phyloP scores from a whole-genome alignment of 2,888 invertebrate species.

The Polietes domitor region DNA sequence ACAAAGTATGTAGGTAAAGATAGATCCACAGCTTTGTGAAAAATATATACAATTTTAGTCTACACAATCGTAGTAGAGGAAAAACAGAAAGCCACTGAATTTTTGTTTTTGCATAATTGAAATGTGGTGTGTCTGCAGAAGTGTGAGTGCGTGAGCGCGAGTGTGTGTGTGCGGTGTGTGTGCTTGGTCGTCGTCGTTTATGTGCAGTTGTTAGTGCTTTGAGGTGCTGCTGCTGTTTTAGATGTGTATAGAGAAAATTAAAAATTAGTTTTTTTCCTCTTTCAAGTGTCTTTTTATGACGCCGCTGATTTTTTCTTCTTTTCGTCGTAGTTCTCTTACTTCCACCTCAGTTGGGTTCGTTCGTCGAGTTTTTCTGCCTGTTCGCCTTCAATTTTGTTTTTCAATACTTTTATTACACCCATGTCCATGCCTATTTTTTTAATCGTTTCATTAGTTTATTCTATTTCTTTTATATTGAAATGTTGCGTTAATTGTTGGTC shows the following conservation, averaged over 20 bases:
- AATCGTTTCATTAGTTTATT: slow-evolving; percentile 1
- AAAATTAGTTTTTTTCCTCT: slow-evolving; percentile 51
- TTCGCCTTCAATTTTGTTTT: not conserved
- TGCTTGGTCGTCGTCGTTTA: slow-evolving; percentile 19
- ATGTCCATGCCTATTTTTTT: not conserved
- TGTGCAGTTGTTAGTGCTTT: slow-evolving; percentile 40
- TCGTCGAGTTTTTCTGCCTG: slow-evolving; percentile 48
- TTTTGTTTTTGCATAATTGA: slow-evolving; percentile 48
- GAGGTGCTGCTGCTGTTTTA: slow-evolving; percentile 45
- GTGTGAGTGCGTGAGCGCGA: slow-evolving; percentile 8
- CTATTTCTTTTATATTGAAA: slow-evolving; percentile 6
- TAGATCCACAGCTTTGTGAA: not conserved
- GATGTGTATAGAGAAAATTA: slow-evolving; percentile 65
- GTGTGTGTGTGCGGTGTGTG: not conserved
- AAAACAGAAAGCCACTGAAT: slow-evolving; percentile 3
- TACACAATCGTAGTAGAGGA: not conserved
- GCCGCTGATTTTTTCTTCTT: slow-evolving; percentile 40
- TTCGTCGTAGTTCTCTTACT: not conserved
- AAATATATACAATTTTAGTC: not conserved
- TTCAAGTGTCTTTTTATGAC: slow-evolving; percentile 38
- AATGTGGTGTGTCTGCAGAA: slow-evolving; percentile 25
- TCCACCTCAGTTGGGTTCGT: not conserved
- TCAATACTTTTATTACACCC: not conserved
- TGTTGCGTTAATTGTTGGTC: not conserved
- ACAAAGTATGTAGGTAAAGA: not conserved